phyloP scores from a whole-genome alignment of 1,140 invertebrate genomes.

The Eumaeus atala region DNA sequence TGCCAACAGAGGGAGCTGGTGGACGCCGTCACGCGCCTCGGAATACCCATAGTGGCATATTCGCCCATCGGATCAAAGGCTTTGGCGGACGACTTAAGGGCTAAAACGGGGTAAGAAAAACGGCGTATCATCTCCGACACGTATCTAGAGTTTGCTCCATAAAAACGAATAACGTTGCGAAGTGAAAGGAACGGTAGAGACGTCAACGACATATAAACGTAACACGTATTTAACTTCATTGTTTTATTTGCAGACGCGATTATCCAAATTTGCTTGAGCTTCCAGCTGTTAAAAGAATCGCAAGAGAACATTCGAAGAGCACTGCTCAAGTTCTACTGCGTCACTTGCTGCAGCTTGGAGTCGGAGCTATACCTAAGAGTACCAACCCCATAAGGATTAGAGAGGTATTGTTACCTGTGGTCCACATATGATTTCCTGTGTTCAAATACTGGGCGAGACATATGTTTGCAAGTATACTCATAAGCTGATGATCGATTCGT shows the following conservation, averaged over 20 bases:
- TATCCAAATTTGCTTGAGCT: slow-evolving; percentile 82
- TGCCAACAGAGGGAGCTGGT: slow-evolving; percentile 85
- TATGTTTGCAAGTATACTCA: no score
- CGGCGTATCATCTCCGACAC: no score
- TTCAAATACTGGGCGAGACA: no score
- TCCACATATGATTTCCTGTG: no score
- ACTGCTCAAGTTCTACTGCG: slow-evolving; percentile 87
- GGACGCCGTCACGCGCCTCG: slow-evolving; percentile 80
- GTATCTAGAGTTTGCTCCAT: no score
- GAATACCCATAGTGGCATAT: slow-evolving; percentile 87
- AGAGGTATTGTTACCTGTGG: slow-evolving; percentile 46
- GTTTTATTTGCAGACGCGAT: slow-evolving; percentile 48
- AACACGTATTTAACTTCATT: no score
- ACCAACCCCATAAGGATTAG: slow-evolving; percentile 80
- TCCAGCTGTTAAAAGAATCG: slow-evolving; percentile 79
- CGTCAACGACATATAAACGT: no score
- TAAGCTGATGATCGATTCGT: no score
- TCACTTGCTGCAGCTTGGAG: slow-evolving; percentile 82
- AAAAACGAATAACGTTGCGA: no score
- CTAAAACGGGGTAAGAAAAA: slow-evolving; percentile 53
- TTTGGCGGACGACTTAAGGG: slow-evolving; percentile 64
- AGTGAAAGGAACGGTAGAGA: no score
- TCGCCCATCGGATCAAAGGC: slow-evolving; percentile 87
- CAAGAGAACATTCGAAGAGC: slow-evolving; percentile 79
- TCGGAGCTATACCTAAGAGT: slow-evolving; percentile 90